These are phyloP conservation scores for Takifugu flavidus DNA, from an alignment of 2,113 vertebrate genomes.

Conservation along the genomic window DNA sequence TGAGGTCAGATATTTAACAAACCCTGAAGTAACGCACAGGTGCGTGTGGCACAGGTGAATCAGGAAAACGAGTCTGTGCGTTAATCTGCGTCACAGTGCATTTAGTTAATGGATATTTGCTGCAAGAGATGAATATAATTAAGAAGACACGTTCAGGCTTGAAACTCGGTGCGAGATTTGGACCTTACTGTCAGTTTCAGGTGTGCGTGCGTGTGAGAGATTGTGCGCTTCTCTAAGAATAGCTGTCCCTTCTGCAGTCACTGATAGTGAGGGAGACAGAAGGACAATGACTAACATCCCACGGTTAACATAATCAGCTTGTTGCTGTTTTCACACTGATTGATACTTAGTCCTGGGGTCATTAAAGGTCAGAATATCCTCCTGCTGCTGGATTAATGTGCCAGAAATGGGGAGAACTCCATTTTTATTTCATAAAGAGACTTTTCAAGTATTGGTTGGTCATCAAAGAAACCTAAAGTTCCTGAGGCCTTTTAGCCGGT, in stretches of 20 bases:
- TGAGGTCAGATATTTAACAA: background rate
- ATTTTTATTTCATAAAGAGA: background rate
- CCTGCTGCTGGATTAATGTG: background rate
- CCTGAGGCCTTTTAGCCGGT: background rate
- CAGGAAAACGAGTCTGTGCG: no score
- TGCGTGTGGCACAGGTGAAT: no score
- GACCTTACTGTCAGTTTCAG: slow-evolving; percentile 42
- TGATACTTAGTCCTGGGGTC: slow-evolving; percentile 2
- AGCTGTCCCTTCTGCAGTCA: slow-evolving; percentile 15
- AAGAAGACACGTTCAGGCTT: no score
- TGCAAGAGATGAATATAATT: no score
- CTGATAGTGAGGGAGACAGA: slow-evolving; percentile 16
- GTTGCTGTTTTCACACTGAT: slow-evolving; percentile 13
- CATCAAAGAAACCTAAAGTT: background rate
- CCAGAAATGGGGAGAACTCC: background rate
- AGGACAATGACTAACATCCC: slow-evolving; percentile 12
- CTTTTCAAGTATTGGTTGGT: background rate
- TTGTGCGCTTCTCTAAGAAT: slow-evolving; percentile 17
- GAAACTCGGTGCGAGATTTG: no score
- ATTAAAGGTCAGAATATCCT: background rate
- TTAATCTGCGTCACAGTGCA: no score
- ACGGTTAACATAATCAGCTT: slow-evolving; percentile 15
- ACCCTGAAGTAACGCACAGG: no score
- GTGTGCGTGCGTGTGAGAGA: slow-evolving; percentile 12
- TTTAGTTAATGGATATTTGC: no score